These are phyloP conservation scores for Eumaeus atala DNA, from an alignment of 1,140 invertebrate genomes.

Conservation along the genomic window DNA sequence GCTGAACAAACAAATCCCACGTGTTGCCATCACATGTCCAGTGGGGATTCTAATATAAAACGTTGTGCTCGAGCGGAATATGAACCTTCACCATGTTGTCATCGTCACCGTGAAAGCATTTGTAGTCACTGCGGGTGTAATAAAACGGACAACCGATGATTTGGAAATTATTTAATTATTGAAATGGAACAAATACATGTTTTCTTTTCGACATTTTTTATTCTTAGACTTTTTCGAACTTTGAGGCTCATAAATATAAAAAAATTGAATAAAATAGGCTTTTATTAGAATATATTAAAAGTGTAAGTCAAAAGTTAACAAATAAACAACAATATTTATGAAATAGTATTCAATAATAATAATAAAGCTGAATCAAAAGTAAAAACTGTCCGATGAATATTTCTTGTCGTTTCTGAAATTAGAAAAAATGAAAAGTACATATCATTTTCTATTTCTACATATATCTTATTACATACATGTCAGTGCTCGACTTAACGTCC, in stretches of 20 bases:
- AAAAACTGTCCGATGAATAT: slow-evolving; percentile 47
- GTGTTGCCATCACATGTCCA: slow-evolving; percentile 45
- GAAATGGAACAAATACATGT: neutral
- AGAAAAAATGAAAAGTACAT: slow-evolving; percentile 18
- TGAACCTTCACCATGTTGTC: slow-evolving; percentile 3
- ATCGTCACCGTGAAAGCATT: neutral
- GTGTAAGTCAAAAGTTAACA: too few relatives aligned
- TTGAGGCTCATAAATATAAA: neutral
- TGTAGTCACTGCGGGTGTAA: slow-evolving; percentile 14
- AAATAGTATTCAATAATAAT: neutral
- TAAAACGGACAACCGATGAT: neutral
- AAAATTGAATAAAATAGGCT: neutral
- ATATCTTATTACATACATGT: too few relatives aligned
- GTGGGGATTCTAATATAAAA: slow-evolving; percentile 43
- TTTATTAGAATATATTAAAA: too few relatives aligned
- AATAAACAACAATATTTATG: too few relatives aligned
- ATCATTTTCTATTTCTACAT: too few relatives aligned
- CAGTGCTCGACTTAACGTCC: too few relatives aligned
- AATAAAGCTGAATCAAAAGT: slow-evolving; percentile 38
- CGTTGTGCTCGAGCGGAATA: slow-evolving; percentile 27
- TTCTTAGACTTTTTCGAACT: neutral
- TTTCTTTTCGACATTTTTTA: neutral
- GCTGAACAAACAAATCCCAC: slow-evolving; percentile 22
- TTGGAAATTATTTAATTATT: neutral
- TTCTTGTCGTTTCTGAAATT: slow-evolving; percentile 47